A percentile compares a stretch with the other conserved stretches of the same genome.
phyloP scores from a whole-genome alignment of 1,140 invertebrate species.

The Nautilus pompilius region DNA sequence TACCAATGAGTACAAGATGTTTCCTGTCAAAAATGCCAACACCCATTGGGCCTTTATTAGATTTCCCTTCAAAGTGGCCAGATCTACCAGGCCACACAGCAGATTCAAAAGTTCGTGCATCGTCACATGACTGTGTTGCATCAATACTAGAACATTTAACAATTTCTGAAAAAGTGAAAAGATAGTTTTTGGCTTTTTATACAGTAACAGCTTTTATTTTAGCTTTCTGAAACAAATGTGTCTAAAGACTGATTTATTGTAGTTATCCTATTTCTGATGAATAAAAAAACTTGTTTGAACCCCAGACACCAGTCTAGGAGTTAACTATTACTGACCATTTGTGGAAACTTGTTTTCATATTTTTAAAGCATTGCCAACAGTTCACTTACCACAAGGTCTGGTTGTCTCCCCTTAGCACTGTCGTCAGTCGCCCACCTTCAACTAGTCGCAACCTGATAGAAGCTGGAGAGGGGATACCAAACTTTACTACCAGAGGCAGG shows the following conservation, averaged over 20 bases:
- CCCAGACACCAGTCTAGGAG: not conserved
- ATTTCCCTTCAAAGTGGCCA: no score
- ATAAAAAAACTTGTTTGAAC: not conserved
- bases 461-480: slow-evolving; percentile 21
- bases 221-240: not conserved
- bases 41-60: no score
- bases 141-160: no score
- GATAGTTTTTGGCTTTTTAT: no score
- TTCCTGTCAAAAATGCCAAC: no score
- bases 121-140: no score
- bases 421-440: slow-evolving; percentile 20
- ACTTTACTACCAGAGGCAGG: slow-evolving; percentile 17
- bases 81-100: no score
- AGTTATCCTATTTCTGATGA: not conserved
- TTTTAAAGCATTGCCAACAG: not conserved
- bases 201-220: no score
- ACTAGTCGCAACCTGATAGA: slow-evolving; percentile 36
- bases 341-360: not conserved
- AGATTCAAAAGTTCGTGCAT: no score
- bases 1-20: no score
- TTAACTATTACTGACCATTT: not conserved
- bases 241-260: not conserved
- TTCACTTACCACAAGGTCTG: slow-evolving; percentile 34
- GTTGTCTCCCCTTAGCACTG: slow-evolving; percentile 24
- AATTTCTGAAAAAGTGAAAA: no score